A percentile compares a stretch with the other conserved stretches of the same genome.
Evolutionary conservation across 2,113 vertebrate species (phyloP).

Genomic region (Cebus imitator): DNA sequence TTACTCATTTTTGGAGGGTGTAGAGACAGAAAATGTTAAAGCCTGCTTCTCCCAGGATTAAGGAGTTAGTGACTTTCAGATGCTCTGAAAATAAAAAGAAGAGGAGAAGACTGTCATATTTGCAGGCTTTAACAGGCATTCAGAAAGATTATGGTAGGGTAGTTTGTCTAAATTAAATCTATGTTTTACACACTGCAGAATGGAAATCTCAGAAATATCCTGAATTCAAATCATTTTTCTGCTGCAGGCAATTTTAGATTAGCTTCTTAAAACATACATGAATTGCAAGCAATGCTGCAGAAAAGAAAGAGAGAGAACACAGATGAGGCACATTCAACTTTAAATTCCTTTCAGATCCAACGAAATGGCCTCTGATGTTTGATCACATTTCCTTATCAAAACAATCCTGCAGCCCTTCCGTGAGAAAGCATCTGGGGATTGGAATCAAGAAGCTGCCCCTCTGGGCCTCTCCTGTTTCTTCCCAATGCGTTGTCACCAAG

Average conservation of each 20-base stretch:
- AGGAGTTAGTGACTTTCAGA: conserved; percentile 40
- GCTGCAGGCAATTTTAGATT: conserved; percentile 52
- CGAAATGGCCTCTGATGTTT: conserved; percentile 41
- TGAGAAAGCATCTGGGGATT: conserved; percentile 11
- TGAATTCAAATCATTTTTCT: conserved; percentile 60
- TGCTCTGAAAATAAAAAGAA: conserved; percentile 15
- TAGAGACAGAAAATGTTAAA: neutral
- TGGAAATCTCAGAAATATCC: conserved; percentile 56
- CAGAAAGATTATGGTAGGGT: neutral
- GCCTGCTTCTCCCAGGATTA: neutral
- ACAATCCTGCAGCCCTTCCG: conserved; percentile 29
- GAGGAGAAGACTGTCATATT: conserved; percentile 1
- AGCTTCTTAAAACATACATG: conserved; percentile 39
- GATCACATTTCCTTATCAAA: conserved; percentile 61
- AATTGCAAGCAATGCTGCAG: conserved; percentile 18
- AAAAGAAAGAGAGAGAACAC: neutral
- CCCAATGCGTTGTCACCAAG: conserved; percentile 6
- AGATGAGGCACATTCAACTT: conserved; percentile 33
- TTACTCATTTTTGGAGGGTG: neutral
- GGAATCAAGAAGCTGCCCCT: neutral
- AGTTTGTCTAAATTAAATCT: conserved; percentile 70
- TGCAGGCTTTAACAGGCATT: conserved; percentile 16
- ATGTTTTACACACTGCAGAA: conserved; percentile 2
- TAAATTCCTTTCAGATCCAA: conserved; percentile 52
- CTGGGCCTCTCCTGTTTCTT: conserved; percentile 43